phyloP scores from a whole-genome alignment of 2,797 vertebrate genomes.

The Gymnocypris eckloni region DNA sequence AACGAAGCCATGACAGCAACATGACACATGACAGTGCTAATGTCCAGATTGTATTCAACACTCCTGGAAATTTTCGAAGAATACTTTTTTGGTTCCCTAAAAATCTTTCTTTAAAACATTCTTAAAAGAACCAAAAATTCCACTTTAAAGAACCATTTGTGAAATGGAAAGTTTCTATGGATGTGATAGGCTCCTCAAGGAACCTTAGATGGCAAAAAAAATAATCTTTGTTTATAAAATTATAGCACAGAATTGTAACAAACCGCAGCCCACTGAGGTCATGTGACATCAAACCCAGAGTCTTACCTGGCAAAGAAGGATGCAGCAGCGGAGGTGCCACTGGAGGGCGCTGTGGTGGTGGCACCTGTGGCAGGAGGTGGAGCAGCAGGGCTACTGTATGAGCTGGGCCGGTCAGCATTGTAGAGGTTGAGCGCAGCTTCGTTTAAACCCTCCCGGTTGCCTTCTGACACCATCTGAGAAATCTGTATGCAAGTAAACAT shows the following conservation, averaged over 20 bases:
- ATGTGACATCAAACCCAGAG: not conserved
- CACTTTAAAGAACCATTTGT: not conserved
- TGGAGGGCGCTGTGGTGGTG: constrained; percentile 74
- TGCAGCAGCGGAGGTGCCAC: constrained; percentile 88
- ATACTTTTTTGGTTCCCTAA: not conserved
- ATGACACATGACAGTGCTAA: not conserved
- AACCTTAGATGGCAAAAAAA: not conserved
- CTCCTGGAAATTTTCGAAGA: not conserved
- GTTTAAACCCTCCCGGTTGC: constrained; percentile 84
- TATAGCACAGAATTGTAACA: not conserved
- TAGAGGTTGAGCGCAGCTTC: constrained; percentile 89
- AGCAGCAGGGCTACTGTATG: constrained; percentile 75
- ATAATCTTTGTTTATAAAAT: not conserved
- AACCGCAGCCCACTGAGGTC: not conserved
- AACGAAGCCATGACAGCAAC: not conserved
- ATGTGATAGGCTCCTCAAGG: not conserved
- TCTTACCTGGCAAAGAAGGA: constrained; percentile 97
- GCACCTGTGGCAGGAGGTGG: constrained; percentile 74
- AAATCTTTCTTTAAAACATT: not conserved
- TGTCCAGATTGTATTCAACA: not conserved
- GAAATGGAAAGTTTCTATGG: not conserved
- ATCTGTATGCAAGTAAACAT: constrained; percentile 75
- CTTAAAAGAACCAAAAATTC: not conserved
- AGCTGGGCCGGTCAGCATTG: constrained; percentile 85
- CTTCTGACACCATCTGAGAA: constrained; percentile 90